Percentiles rank a stretch among this genome's conserved stretches.
These are phyloP conservation scores for Paracanthobrama guichenoti DNA, from an alignment of 2,113 vertebrate species.

Conservation along the genomic window DNA sequence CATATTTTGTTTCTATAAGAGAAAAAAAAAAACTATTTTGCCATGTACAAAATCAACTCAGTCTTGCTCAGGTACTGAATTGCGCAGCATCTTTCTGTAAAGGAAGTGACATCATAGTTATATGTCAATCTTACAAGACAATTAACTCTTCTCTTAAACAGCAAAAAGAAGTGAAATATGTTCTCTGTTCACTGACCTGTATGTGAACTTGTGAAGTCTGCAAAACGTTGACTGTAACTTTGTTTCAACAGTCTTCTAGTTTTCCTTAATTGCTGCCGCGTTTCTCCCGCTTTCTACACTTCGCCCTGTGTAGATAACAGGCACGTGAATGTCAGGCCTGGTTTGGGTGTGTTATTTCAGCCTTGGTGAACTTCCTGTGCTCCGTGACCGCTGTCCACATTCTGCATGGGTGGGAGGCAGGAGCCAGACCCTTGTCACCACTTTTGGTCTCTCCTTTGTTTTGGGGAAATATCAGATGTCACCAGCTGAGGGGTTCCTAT, in stretches of 20 bases:
- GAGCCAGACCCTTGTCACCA: slow-evolving; percentile 48
- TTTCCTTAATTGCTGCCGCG: slow-evolving; percentile 37
- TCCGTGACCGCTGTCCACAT: slow-evolving; percentile 47
- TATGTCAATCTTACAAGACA: neutral
- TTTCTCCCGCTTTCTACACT: slow-evolving; percentile 42
- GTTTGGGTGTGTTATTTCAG: slow-evolving; percentile 53
- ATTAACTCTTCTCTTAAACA: slow-evolving; percentile 7
- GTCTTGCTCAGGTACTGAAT: neutral
- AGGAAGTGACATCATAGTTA: neutral
- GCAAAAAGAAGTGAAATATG: neutral
- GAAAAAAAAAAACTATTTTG: neutral
- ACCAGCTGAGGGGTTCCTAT: slow-evolving; percentile 14
- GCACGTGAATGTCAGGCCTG: slow-evolving; percentile 44
- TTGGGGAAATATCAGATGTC: slow-evolving; percentile 40
- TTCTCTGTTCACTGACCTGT: slow-evolving; percentile 52
- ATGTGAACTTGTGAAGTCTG: slow-evolving; percentile 53
- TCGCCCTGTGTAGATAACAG: slow-evolving; percentile 36
- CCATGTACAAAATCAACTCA: neutral
- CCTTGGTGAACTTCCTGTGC: slow-evolving; percentile 57
- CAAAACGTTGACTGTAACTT: slow-evolving; percentile 39
- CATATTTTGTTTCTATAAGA: neutral
- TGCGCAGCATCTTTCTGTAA: neutral
- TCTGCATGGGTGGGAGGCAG: slow-evolving; percentile 43
- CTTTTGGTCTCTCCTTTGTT: slow-evolving; percentile 27
- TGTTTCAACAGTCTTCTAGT: slow-evolving; percentile 28